These are phyloP conservation scores for Belonocnema kinseyi DNA, from an alignment of 1,140 invertebrate genomes.

Conservation along the genomic window DNA sequence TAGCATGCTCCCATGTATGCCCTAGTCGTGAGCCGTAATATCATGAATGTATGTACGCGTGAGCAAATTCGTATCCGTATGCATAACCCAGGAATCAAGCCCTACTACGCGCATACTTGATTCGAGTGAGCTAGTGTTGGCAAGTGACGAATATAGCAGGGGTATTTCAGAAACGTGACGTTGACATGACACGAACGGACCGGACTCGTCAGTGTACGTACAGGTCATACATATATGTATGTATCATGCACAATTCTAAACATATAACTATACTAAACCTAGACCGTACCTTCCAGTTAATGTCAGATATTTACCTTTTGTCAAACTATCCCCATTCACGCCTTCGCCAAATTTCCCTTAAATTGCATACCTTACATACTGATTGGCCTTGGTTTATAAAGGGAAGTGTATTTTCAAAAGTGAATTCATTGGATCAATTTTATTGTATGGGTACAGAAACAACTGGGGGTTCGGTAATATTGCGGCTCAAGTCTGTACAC, in stretches of 20 bases:
- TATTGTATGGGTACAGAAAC: too few relatives aligned
- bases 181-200: slow-evolving; percentile 61
- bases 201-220: slow-evolving; percentile 1
- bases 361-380: background rate
- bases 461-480: too few relatives aligned
- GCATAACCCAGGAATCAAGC: slow-evolving; percentile 28
- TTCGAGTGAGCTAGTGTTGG: slow-evolving; percentile 49
- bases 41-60: slow-evolving; percentile 6
- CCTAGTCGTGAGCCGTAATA: slow-evolving; percentile 29
- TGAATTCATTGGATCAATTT: too few relatives aligned
- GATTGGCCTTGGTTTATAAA: background rate
- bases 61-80: slow-evolving; percentile 29
- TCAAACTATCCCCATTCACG: slow-evolving; percentile 25
- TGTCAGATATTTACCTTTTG: slow-evolving; percentile 52
- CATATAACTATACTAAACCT: slow-evolving; percentile 37
- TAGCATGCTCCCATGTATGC: background rate
- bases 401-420: too few relatives aligned
- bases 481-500: too few relatives aligned
- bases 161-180: slow-evolving; percentile 66
- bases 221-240: slow-evolving; percentile 5
- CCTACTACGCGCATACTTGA: slow-evolving; percentile 49
- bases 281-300: slow-evolving; percentile 49
- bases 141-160: slow-evolving; percentile 62
- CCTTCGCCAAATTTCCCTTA: background rate
- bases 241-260: background rate